Base-by-base conservation (phyloP, 1,140 invertebrate genomes). In the Heliconius eleuchia region DNA sequence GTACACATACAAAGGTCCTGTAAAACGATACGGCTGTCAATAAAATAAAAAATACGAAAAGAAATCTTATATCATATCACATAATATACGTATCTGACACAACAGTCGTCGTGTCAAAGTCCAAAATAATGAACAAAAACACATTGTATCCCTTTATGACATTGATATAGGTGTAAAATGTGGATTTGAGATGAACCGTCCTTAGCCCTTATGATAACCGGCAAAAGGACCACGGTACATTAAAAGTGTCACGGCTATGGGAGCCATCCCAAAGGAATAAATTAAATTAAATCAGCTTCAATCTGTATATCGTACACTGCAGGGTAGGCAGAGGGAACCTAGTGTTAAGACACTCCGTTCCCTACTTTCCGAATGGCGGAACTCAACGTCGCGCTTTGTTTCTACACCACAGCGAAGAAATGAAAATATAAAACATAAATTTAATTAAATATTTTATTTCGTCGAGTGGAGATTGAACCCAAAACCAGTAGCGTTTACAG, bases 101-200 rank as follows among this genome's bases (percentile, higher is more conserved):
- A 79, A 79, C 77, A 79, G 37, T 71, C 55, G 57, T 73, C 55
- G 73, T 27, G 76, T 71, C 71, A 73, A 71, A 42, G 46, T 55
- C 16, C 46, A 66, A 77, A 73, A 78, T 73, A 78, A 74, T 78
- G 72, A 50, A 74, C 55, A 74, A 70, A 71, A 71, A 79, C 71
- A 72, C 57, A 82, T 50, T 42, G 46, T 71, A 71, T 77, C 71
- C 74, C 46, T 80, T 71, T 71, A 77, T 73, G 80, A 83, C 82
- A 83, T 82, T 80, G 84, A 85, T 81, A 83, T 79, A 83, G 77
- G 84, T 82, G 78, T 72, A 66, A 76, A 77, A 72, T 72, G 60
- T 76, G 57, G 42, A 72, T 46, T 39, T 42, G 30, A 37, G 50
- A 30, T 39, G 39, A 6, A 3, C 8, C 23, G 16, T 77, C 39